Conservation (phyloP, 1,140 invertebrate species). For the Galendromus occidentalis region DNA sequence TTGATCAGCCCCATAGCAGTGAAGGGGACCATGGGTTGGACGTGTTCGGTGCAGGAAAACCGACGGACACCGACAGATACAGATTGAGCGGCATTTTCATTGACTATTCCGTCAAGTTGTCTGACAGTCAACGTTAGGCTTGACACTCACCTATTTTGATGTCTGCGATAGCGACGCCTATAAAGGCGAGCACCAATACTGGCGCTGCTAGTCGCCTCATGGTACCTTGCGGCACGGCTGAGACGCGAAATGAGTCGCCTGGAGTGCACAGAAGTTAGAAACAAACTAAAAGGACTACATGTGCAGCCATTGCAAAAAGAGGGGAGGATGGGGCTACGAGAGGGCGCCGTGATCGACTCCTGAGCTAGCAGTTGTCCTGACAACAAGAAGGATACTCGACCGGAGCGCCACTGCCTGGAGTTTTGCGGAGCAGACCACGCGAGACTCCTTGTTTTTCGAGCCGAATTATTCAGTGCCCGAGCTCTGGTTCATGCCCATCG, state of each 20-base stretch:
- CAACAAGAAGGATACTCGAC: neutral
- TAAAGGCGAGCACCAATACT: neutral
- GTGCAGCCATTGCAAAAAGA: conserved; percentile 12
- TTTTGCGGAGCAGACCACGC: neutral
- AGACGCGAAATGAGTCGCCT: conserved; percentile 7
- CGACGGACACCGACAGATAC: too few species aligned
- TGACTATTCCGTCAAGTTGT: too few species aligned
- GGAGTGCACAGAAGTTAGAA: conserved; percentile 9
- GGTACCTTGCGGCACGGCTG: neutral
- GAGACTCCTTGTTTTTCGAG: neutral
- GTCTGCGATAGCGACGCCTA: conserved; percentile 9
- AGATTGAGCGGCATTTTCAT: too few species aligned
- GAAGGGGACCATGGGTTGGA: too few species aligned
- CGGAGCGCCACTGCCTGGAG: neutral
- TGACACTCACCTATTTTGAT: conserved; percentile 11
- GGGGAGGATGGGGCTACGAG: conserved; percentile 12
- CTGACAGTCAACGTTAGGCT: neutral
- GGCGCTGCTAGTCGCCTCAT: conserved; percentile 5
- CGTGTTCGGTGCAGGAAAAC: too few species aligned
- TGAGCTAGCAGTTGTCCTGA: neutral
- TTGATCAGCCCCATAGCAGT: too few species aligned
- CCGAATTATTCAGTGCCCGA: too few species aligned
- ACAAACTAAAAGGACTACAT: conserved; percentile 12
- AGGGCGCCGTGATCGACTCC: neutral
- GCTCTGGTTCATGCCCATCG: too few species aligned